Percentiles rank a stretch among this genome's conserved stretches.
These are phyloP conservation scores for Muscicapa comitata DNA, from an alignment of 2,797 vertebrate species.

Conservation along the genomic window DNA sequence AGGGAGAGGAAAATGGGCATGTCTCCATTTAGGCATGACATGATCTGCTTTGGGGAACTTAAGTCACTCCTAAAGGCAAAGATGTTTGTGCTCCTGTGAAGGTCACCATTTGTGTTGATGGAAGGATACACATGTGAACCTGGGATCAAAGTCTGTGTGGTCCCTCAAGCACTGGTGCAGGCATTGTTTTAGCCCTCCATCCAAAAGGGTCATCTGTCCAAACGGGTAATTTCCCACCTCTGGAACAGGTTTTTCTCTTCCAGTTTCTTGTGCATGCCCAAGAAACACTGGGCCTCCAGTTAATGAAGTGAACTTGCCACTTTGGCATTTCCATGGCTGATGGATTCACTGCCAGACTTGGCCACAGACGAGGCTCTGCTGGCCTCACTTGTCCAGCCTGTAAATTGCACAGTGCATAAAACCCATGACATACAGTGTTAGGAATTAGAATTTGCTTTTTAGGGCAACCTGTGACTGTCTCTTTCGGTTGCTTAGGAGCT, in stretches of 20 bases:
- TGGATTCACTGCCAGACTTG: neutral
- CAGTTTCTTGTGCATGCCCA: neutral
- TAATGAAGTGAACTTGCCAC: neutral
- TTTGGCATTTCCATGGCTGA: neutral
- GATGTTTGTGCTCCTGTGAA: neutral
- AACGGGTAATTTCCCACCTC: neutral
- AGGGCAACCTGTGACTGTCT: neutral
- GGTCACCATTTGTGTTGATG: neutral
- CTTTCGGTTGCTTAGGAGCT: neutral
- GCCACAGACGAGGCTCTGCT: neutral
- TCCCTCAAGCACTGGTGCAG: neutral
- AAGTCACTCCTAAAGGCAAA: neutral
- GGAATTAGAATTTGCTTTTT: neutral
- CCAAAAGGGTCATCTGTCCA: neutral
- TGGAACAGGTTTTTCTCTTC: neutral
- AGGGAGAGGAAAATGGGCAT: neutral
- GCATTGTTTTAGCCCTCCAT: neutral
- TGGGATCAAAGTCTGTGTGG: neutral
- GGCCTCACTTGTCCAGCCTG: neutral
- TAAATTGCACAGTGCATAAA: neutral
- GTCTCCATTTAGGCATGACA: neutral
- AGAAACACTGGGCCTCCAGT: accelerated
- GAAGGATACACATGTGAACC: neutral
- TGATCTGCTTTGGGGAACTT: neutral
- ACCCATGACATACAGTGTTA: neutral